Percentiles rank a stretch among this genome's conserved stretches.
Conservation (phyloP, 1,140 invertebrate species). For the Propsilocerus akamusi region DNA sequence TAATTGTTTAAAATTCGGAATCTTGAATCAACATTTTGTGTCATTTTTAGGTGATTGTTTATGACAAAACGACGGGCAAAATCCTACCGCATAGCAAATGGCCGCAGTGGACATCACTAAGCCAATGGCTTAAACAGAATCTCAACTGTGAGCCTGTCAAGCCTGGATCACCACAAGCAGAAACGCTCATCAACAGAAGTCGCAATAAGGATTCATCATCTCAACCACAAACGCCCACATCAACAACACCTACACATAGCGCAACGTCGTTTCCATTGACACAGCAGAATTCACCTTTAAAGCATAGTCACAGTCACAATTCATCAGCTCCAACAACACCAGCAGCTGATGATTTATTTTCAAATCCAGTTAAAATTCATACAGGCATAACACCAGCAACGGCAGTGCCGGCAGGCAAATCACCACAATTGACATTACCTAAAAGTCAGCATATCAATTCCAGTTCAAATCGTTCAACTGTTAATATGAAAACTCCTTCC, state of each 20-base stretch:
- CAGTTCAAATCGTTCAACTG: conserved; percentile 10
- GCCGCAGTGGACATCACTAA: background rate
- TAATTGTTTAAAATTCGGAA: too few species aligned
- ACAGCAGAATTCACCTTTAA: background rate
- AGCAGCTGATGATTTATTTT: background rate
- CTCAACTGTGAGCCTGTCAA: background rate
- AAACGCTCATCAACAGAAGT: background rate
- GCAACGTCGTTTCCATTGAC: background rate
- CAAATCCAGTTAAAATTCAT: background rate
- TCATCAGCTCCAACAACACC: background rate
- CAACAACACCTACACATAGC: background rate
- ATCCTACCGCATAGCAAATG: background rate
- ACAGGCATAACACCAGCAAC: background rate
- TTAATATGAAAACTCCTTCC: conserved; percentile 2
- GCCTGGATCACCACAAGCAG: background rate
- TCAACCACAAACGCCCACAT: background rate
- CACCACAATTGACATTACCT: conserved; percentile 4
- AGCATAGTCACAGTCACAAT: background rate
- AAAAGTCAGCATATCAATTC: conserved; percentile 8
- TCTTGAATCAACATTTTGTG: too few species aligned
- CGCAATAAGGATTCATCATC: background rate
- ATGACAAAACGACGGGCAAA: background rate
- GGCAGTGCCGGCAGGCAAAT: too few species aligned
- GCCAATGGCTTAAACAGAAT: background rate
- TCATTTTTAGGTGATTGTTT: background rate